Evolutionary conservation across 2,888 invertebrate species (phyloP), one percentile per base, ranked within the genome.

Genomic region (Biston betularia): DNA sequence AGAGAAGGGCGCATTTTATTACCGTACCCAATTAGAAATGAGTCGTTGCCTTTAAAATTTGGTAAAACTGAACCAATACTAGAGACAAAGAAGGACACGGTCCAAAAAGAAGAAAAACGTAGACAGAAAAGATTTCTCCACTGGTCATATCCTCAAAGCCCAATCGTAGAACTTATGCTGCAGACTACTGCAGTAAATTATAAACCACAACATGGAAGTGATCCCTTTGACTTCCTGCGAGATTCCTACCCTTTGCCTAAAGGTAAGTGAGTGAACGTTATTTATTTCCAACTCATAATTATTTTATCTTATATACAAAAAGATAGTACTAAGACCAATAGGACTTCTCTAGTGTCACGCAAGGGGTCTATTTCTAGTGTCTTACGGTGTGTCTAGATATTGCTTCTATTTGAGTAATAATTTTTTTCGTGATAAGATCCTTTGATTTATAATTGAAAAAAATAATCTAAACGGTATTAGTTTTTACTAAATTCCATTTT

Each of bases 221-320:
- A 94, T 70, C 89, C 89, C 0, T 90, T 93, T 63, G 93, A 92
- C 69, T 89, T 93, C 73, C 77, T 94, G 11, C 79, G 92, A 6
- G 93, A 93, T 71, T 73, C 84, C 0, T 93, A 92, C 71, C 88
- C 91, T 15, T 73, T 92, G 63, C 92, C 94, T 10, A 90, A 90
- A 87, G 93, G 93, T 94, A 81, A 83, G 83, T 50, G 1, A 24
- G 3, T 24, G 7, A 15, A 6, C 4, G 8, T 10, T 9, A 46
- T 46, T 46, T 49, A 33, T 33, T 49, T 42, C 24, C 24, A 24
- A 24, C 24, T 24, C 24, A 24, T 24, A 24, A 24, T 24, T 24
- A 24, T 24, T 3, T 24, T 24, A 24, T n/a, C n/a, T n/a, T n/a
- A n/a, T n/a, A n/a, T n/a, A n/a, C n/a, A n/a, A n/a, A n/a, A n/a